These are phyloP conservation scores for Rallus limicola DNA, from an alignment of 2,113 vertebrate genomes.

Conservation along the genomic window DNA sequence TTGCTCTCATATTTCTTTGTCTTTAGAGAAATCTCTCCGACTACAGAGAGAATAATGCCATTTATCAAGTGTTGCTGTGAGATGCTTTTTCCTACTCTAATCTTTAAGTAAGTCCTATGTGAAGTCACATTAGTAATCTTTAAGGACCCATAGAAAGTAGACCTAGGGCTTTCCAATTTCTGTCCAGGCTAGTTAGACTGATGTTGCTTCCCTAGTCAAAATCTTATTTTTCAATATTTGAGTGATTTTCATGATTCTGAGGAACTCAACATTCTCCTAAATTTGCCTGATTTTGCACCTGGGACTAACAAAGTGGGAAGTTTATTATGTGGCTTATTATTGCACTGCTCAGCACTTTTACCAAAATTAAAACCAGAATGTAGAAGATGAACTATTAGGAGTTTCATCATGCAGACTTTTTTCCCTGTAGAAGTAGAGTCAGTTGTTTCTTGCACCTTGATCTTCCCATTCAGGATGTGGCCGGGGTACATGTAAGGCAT, in stretches of 20 bases:
- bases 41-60: background rate
- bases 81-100: background rate
- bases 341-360: background rate
- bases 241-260: background rate
- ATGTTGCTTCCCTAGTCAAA: background rate
- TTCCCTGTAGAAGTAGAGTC: background rate
- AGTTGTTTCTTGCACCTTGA: background rate
- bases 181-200: background rate
- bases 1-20: background rate
- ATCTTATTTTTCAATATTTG: background rate
- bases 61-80: background rate
- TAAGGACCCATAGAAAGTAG: background rate
- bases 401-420: background rate
- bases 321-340: background rate
- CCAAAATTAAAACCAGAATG: background rate
- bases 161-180: background rate
- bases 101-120: background rate
- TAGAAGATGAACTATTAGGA: background rate
- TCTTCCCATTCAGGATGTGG: background rate
- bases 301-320: background rate
- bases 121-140: background rate
- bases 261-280: background rate
- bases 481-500: background rate
- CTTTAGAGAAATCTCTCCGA: background rate
- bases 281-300: background rate